A percentile compares a stretch with the other conserved stretches of the same genome.
Evolutionary conservation across 2,888 invertebrate species (phyloP).

Genomic region (Stenodera caucasica): DNA sequence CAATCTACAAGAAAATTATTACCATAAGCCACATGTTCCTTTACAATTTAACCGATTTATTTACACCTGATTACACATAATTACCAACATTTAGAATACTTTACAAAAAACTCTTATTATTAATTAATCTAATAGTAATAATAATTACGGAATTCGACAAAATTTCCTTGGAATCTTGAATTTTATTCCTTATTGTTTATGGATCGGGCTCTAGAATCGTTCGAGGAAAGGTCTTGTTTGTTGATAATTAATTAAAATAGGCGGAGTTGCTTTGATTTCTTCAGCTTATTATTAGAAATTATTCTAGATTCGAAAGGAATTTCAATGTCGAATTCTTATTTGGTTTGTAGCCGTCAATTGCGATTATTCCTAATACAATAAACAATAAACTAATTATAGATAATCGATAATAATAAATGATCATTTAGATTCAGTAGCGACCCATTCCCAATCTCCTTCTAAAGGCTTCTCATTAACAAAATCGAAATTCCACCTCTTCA

Average conservation of each 20-base stretch:
- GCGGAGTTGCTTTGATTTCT: not conserved
- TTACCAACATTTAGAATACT: not conserved
- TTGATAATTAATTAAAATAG: not conserved
- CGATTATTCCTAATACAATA: not conserved
- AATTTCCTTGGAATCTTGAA: not conserved
- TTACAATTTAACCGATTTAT: conserved; percentile 3
- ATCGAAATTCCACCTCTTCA: conserved; percentile 62
- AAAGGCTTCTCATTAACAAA: conserved; percentile 58
- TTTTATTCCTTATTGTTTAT: not conserved
- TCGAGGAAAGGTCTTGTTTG: not conserved
- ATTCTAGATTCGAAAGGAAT: not conserved
- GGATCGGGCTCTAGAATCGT: not conserved
- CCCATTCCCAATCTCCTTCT: conserved; percentile 60
- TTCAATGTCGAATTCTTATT: conserved; percentile 3
- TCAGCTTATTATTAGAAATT: not conserved
- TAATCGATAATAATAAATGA: not conserved
- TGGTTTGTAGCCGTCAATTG: not conserved
- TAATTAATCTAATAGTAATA: too few relatives aligned
- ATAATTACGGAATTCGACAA: not conserved
- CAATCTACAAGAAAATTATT: conserved; percentile 2
- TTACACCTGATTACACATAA: not conserved
- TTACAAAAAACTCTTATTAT: too few relatives aligned
- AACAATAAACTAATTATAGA: not conserved
- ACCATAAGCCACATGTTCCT: conserved; percentile 10
- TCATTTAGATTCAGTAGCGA: not conserved